Evolutionary conservation across 2,888 invertebrate species (phyloP), one percentile per base, ranked within the genome.

Genomic region (Protophormia terraenovae): DNA sequence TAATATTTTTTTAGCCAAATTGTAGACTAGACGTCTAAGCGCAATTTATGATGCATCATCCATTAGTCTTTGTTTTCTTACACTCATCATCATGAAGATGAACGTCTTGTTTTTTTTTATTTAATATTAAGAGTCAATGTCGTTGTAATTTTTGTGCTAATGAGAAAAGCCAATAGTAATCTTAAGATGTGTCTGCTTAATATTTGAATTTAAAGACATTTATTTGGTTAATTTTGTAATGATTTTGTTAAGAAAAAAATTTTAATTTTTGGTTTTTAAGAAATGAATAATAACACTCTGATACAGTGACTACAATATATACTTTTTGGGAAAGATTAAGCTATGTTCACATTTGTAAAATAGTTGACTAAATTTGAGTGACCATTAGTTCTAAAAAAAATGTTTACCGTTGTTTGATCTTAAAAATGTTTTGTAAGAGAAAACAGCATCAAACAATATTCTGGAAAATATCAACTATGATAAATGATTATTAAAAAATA

Each of bases 1-100:
- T 24, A 55, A 41, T 12, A 8, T 1, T n/a, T n/a, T n/a, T n/a
- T 14, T 3, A 45, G 75, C 10, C 55, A 67, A 32, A 1, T 58
- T 67, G 3, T 47, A 45, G 62, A 62, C 29, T 27, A 79, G 71
- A 72, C 72, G 72, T 72, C 79, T 69, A 16, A 16, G 3, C 12
- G 5, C 35, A 35, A 5, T 1, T 58, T 19, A 35, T 53, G 55
- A 14, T 29, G 12, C 3, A 35, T 16, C 4, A 38, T n/a, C n/a
- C n/a, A n/a, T n/a, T 12, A 35, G 16, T 29, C 19, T 19, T 12
- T 24, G 12, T 8, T 12, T 45, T 24, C 6, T 14, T 24, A n/a
- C n/a, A 16, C 3, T 16, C 16, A 62, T 62, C 38, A 19, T 6
- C 10, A n/a, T 55, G 5, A n/a, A 27, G 4, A 50, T 50, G 4